Percentiles rank a stretch among this genome's conserved stretches.
These are phyloP conservation scores for Nebria brevicollis DNA, from an alignment of 2,888 invertebrate species.

Conservation along the genomic window DNA sequence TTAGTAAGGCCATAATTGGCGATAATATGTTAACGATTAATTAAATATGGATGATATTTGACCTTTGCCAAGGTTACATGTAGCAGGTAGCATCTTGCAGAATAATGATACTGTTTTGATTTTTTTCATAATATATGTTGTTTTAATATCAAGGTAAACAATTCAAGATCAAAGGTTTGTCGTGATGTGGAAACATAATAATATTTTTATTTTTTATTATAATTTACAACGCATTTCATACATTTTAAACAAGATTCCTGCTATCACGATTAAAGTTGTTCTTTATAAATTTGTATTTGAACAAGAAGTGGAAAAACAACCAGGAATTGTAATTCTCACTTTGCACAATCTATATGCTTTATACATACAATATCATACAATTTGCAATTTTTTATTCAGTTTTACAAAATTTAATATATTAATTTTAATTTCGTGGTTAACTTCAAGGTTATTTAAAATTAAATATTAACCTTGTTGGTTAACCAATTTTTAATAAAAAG, in stretches of 20 bases:
- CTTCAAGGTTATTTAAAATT: not conserved
- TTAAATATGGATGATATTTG: not conserved
- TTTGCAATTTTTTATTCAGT: not conserved
- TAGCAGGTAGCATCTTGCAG: not conserved
- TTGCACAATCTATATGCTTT: no score
- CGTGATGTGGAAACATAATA: not conserved
- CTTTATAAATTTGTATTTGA: no score
- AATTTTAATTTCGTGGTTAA: not conserved
- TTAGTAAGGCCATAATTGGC: not conserved
- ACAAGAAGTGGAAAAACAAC: no score
- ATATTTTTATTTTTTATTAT: not conserved
- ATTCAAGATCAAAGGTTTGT: not conserved
- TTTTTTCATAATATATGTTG: not conserved
- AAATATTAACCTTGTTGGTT: not conserved
- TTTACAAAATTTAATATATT: not conserved
- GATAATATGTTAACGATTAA: not conserved
- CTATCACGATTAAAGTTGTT: not conserved
- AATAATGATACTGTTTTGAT: not conserved
- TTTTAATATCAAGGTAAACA: not conserved
- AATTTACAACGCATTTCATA: not conserved
- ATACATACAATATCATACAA: no score
- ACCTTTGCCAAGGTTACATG: not conserved
- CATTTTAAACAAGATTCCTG: not conserved
- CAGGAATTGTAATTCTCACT: no score
- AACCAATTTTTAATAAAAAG: constrained; percentile 1